phyloP scores from a whole-genome alignment of 2,113 vertebrate genomes.

The Centropus unirufus region DNA sequence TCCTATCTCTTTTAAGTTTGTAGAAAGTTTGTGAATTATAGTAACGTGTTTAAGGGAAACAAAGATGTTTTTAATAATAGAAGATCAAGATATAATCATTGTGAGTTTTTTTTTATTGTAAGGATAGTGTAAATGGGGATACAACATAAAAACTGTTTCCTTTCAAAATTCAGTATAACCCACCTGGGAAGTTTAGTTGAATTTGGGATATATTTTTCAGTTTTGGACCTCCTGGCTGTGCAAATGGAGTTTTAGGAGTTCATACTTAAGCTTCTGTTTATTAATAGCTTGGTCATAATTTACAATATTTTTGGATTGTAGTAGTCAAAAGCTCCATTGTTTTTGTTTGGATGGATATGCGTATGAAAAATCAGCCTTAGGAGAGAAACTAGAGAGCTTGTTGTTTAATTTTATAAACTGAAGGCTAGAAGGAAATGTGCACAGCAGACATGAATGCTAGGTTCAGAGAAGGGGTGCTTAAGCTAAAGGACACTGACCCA shows the following conservation, averaged over 20 bases:
- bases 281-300: slow-evolving; percentile 19
- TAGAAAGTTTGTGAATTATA: background rate
- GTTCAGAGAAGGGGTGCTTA: background rate
- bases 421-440: background rate
- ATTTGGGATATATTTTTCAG: background rate
- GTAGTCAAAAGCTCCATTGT: background rate
- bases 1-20: background rate
- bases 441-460: background rate
- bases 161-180: background rate
- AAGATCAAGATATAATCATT: background rate
- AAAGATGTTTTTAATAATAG: background rate
- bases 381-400: background rate
- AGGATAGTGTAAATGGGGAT: background rate
- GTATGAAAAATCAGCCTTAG: slow-evolving; percentile 1
- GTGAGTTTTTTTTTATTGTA: background rate
- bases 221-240: background rate
- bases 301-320: background rate
- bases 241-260: background rate
- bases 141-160: background rate
- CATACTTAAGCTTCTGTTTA: background rate
- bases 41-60: background rate
- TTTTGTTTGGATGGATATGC: background rate
- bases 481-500: background rate
- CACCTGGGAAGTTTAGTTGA: background rate
- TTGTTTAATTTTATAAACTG: background rate